Evolutionary conservation across 2,797 vertebrate genomes (phyloP).

Genomic region (Gobio occitaniae): DNA sequence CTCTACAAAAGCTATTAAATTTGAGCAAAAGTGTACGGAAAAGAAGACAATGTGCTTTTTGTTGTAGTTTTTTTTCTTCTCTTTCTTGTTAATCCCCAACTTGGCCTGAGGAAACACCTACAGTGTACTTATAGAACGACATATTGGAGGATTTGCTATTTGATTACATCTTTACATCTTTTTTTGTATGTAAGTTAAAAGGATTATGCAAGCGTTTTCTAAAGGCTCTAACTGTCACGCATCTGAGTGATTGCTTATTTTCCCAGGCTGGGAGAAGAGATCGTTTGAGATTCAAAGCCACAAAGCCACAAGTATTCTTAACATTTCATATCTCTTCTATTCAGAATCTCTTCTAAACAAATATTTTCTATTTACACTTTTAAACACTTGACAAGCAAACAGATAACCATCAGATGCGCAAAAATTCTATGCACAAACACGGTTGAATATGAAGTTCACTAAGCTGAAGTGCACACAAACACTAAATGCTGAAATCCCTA

Average conservation of each 20-base stretch:
- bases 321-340: conserved; percentile 25
- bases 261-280: conserved; percentile 14
- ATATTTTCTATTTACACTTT: conserved; percentile 24
- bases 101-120: conserved; percentile 20
- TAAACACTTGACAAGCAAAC: conserved; percentile 38
- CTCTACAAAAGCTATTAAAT: conserved; percentile 27
- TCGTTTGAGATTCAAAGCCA: conserved; percentile 16
- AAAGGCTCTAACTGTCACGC: conserved; percentile 20
- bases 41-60: neutral
- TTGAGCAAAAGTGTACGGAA: conserved; percentile 14
- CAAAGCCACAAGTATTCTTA: conserved; percentile 33
- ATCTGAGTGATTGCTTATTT: conserved; percentile 27
- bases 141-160: conserved; percentile 12
- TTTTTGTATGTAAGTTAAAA: neutral
- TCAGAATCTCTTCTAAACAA: neutral
- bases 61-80: neutral
- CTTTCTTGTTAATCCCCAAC: conserved; percentile 29
- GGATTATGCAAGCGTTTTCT: neutral
- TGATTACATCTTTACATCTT: conserved; percentile 8
- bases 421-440: conserved; percentile 23
- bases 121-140: conserved; percentile 3
- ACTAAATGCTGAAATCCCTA: conserved; percentile 17
- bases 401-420: conserved; percentile 18
- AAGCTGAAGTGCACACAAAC: conserved; percentile 29
- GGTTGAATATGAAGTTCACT: neutral